These are phyloP conservation scores for Ochropleura leucogaster DNA, from an alignment of 2,888 invertebrate species.

Conservation along the genomic window DNA sequence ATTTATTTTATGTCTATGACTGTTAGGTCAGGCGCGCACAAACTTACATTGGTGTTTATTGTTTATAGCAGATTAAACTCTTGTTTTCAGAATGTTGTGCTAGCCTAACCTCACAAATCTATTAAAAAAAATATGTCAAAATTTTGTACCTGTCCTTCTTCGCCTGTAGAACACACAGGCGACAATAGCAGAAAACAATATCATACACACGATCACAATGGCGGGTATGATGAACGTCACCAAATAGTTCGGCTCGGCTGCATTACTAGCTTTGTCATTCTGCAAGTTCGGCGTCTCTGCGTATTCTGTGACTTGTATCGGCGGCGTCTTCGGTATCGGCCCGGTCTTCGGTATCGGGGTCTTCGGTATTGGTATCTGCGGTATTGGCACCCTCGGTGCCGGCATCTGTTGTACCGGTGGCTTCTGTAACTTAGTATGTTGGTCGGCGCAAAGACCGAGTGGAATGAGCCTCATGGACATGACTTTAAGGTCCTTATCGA, in stretches of 20 bases:
- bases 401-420: slow-evolving; percentile 64
- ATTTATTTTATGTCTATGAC: neutral
- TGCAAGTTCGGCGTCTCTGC: slow-evolving; percentile 74
- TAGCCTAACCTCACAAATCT: slow-evolving; percentile 12
- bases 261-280: slow-evolving; percentile 77
- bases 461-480: slow-evolving; percentile 92
- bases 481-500: slow-evolving; percentile 94
- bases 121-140: neutral
- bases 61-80: neutral
- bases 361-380: slow-evolving; percentile 69
- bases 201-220: slow-evolving; percentile 96
- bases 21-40: slow-evolving; percentile 11
- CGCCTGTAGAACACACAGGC: slow-evolving; percentile 97
- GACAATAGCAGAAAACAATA: slow-evolving; percentile 95
- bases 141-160: slow-evolving; percentile 92
- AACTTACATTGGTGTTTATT: neutral
- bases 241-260: slow-evolving; percentile 87
- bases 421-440: slow-evolving; percentile 82
- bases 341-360: slow-evolving; percentile 60
- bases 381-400: too few species aligned
- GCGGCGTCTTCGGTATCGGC: slow-evolving; percentile 67
- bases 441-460: slow-evolving; percentile 90
- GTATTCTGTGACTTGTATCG: slow-evolving; percentile 68
- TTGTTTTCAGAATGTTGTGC: neutral
- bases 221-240: slow-evolving; percentile 97